Conservation (phyloP, 1,140 invertebrate genomes). For the Bombus difficillimus region DNA sequence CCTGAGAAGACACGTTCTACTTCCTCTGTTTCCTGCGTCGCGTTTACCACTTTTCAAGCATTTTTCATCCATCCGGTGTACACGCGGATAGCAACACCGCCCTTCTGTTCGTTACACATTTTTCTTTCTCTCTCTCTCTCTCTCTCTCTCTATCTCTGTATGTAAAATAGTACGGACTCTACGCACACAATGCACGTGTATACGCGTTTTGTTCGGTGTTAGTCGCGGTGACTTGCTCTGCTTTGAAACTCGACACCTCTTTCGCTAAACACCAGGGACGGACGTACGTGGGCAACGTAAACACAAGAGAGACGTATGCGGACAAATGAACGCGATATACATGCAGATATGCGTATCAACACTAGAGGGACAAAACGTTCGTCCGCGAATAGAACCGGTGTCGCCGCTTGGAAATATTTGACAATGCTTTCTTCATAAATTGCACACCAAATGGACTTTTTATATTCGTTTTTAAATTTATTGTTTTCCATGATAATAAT, state of each 20-base stretch:
- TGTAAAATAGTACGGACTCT: neutral
- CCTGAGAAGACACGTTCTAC: slow-evolving; percentile 4
- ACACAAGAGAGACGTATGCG: slow-evolving; percentile 25
- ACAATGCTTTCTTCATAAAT: neutral
- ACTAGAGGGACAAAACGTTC: neutral
- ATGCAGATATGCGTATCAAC: slow-evolving; percentile 28
- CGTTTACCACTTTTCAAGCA: slow-evolving; percentile 13
- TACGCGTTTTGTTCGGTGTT: neutral
- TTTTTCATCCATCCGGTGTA: slow-evolving; percentile 19
- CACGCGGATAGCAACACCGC: neutral
- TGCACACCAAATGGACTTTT: neutral
- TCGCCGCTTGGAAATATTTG: neutral
- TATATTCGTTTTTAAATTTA: neutral
- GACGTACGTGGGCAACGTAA: slow-evolving; percentile 41
- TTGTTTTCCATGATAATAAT: neutral
- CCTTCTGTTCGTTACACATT: slow-evolving; percentile 12
- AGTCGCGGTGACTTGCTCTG: slow-evolving; percentile 28
- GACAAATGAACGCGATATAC: slow-evolving; percentile 28
- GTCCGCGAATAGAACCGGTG: neutral
- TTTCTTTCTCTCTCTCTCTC: neutral
- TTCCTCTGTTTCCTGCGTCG: slow-evolving; percentile 14
- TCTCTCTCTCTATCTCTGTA: neutral
- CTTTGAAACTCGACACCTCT: slow-evolving; percentile 54
- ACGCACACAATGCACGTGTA: neutral
- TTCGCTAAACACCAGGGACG: slow-evolving; percentile 41